Base-by-base conservation (phyloP, 2,113 vertebrate species). In the Dendrocopos noguchii region DNA sequence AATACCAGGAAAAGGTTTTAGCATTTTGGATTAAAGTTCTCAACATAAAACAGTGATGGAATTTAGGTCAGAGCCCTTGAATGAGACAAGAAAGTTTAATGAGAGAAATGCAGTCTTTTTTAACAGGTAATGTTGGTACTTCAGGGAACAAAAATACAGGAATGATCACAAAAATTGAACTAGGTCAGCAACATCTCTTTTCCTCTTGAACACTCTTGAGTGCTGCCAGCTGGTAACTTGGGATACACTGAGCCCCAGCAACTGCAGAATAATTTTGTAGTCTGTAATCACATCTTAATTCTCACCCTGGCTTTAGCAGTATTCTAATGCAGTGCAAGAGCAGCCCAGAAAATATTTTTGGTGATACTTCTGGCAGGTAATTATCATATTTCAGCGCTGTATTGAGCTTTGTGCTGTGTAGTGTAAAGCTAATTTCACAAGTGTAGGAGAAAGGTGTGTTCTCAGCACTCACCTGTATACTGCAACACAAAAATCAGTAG, bases 1-100 rank as follows among this genome's bases (percentile, higher is more conserved):
- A 82, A 53, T 60, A 72, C 24, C 56, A 87, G 10, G 28, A 34
- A 80, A 91, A 88, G 52, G 28, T 57, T 78, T 90, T 61, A 90
- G 19, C 55, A 39, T 85, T 88, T 89, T 87, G 22, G 16, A 74
- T 93, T 91, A 77, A 39, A 80, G 20, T 89, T 87, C 36, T 77
- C 34, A 47, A 5, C 60, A 60, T 27, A 76, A 66, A 87, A 88
- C 13, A 25, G 7, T 24, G 80, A 12, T 1, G 1, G 27, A 84
- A 91, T 88, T 73, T 72, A 94, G 55, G 50, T 79, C 57, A 93
- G 46, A 84, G 27, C 28, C 44, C 84, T 72, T 90, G 53, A 75
- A 75, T 67, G 47, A 80, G 50, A 94, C 33, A 47, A 88, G 61
- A 53, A 79, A 65, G 7, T 29, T 15, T 71, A 24, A 83, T 80